Base-by-base conservation (phyloP, 1,140 invertebrate species). In the Micrasema minimum region DNA sequence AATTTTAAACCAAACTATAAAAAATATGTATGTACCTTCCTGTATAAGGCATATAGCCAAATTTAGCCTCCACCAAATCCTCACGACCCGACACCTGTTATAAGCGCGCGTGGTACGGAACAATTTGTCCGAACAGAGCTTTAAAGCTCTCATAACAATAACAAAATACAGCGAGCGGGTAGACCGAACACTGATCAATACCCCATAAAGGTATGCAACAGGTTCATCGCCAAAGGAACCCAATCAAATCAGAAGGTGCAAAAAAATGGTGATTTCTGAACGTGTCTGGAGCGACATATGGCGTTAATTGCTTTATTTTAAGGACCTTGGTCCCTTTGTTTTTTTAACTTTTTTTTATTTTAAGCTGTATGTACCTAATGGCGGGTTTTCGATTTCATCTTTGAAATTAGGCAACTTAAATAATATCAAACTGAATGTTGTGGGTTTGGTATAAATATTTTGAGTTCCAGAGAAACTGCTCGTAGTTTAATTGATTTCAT, bases 271-370 rank as follows among this genome's bases (percentile, higher is more conserved):
- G 59, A 73, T 69, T 66, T 65, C 57, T 66, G 23, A 48, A 26
- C 67, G 41, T 50, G 72, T 59, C 57, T 43, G 64, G 67, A 71
- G 71, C 69, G 69, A 65, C 72, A 74, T 64, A 74, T 74, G 72
- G 68, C 55, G 31, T 68, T 74, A 74, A 74, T 74, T 74, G 72
- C 68, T 67, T 74, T 73, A 71, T 50, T 71, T 74, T 74, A 61
- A 67, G 31, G 16, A 14, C 31, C 59, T n/a, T 46, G 26, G 59
- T 64, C 45, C 43, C 20, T 57, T 38, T 59, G 37, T 59, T 41
- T 41, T 59, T 59, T 41, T 37, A 9, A 37, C n/a, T n/a, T n/a
- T n/a, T n/a, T n/a, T n/a, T n/a, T n/a, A n/a, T n/a, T n/a, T n/a
- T n/a, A n/a, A n/a, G n/a, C n/a, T n/a, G n/a, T n/a, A n/a, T n/a